Evolutionary conservation across 2,888 invertebrate species (phyloP).

Genomic region (Epirrita christyi): DNA sequence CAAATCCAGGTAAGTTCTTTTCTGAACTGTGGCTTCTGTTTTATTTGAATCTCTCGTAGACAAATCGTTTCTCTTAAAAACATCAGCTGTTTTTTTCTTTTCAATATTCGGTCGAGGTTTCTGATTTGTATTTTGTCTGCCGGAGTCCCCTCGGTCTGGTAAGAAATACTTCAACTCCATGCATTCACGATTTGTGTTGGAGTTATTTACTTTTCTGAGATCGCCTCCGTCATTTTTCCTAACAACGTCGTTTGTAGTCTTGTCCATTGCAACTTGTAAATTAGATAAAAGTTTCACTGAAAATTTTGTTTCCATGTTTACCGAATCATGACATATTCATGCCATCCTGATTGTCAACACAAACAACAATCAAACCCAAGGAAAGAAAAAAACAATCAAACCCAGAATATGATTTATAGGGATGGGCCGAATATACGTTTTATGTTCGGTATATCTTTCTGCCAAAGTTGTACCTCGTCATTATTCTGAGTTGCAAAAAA

Average conservation of each 20-base stretch:
- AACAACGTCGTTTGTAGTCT: slow-evolving; percentile 27
- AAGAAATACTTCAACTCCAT: slow-evolving; percentile 19
- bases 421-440: too few relatives aligned
- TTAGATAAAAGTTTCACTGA: slow-evolving; percentile 34
- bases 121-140: slow-evolving; percentile 7
- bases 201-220: slow-evolving; percentile 23
- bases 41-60: slow-evolving; percentile 7
- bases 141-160: slow-evolving; percentile 47
- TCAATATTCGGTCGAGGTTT: slow-evolving; percentile 12
- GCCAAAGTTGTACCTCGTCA: too few relatives aligned
- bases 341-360: slow-evolving; percentile 22
- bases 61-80: slow-evolving; percentile 3
- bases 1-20: slow-evolving; percentile 14
- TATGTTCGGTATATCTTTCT: too few relatives aligned
- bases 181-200: slow-evolving; percentile 9
- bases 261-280: slow-evolving; percentile 38
- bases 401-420: too few relatives aligned
- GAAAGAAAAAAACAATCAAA: too few relatives aligned
- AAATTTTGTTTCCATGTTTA: slow-evolving; percentile 34
- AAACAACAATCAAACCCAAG: too few relatives aligned
- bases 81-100: slow-evolving; percentile 7
- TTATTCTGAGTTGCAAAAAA: too few relatives aligned
- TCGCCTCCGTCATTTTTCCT: slow-evolving; percentile 48
- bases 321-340: slow-evolving; percentile 14
- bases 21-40: slow-evolving; percentile 4